These are phyloP conservation scores for Phrynocephalus forsythii DNA, from an alignment of 2,797 vertebrate genomes.

Conservation along the genomic window DNA sequence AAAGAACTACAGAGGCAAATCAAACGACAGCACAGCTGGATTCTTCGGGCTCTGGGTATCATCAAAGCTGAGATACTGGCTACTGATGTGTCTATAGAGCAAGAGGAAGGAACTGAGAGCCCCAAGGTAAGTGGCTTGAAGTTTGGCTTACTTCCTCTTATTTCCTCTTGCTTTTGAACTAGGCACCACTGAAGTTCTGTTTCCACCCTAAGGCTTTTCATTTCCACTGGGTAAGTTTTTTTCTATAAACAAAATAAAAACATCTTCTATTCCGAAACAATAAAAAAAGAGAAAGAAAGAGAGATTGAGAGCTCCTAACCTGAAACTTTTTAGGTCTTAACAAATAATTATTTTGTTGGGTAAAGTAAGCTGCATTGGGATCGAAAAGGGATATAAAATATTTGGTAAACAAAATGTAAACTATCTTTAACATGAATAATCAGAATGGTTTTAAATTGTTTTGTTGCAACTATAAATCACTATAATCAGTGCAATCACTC, in stretches of 20 bases:
- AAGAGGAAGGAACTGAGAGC: slow-evolving; percentile 80
- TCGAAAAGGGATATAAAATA: slow-evolving; percentile 78
- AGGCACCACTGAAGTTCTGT: slow-evolving; percentile 82
- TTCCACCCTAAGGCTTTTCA: slow-evolving; percentile 81
- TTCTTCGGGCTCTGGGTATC: slow-evolving; percentile 91
- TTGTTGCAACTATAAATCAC: slow-evolving; percentile 96
- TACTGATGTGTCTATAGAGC: slow-evolving; percentile 81
- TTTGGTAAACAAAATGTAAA: slow-evolving; percentile 85
- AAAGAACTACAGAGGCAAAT: slow-evolving; percentile 97
- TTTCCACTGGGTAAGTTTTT: slow-evolving; percentile 84
- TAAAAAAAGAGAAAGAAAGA: slow-evolving; percentile 56
- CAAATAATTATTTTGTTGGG: slow-evolving; percentile 61
- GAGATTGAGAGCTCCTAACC: slow-evolving; percentile 29
- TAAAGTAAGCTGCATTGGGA: slow-evolving; percentile 55
- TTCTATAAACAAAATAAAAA: slow-evolving; percentile 77
- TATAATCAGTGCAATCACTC: slow-evolving; percentile 97
- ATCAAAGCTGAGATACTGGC: slow-evolving; percentile 93
- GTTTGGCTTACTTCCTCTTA: slow-evolving; percentile 80
- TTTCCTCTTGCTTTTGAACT: slow-evolving; percentile 81
- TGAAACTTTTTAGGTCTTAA: slow-evolving; percentile 74
- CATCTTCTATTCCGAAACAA: slow-evolving; percentile 75
- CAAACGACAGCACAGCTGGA: slow-evolving; percentile 96
- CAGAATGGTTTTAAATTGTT: slow-evolving; percentile 92
- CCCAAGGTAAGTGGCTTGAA: slow-evolving; percentile 86
- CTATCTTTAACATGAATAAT: slow-evolving; percentile 87